A percentile compares a stretch with the other conserved stretches of the same genome.
These are phyloP conservation scores for Pionites leucogaster DNA, from an alignment of 2,113 vertebrate species.

Conservation along the genomic window DNA sequence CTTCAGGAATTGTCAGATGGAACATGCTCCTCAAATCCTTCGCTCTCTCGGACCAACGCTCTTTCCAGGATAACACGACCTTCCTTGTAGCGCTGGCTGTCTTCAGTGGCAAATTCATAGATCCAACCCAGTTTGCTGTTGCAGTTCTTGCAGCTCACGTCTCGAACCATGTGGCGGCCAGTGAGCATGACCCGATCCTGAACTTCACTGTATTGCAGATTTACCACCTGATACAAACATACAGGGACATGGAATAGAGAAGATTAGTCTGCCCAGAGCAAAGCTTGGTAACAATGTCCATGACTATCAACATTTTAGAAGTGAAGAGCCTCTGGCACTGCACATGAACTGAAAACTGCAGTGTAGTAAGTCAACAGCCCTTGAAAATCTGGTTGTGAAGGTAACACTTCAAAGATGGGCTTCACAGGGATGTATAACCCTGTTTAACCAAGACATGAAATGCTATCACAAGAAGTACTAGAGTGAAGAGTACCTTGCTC, in stretches of 20 bases:
- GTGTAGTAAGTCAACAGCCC: not conserved
- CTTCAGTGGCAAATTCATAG: conserved; percentile 98
- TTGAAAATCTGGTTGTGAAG: not conserved
- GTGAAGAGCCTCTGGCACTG: not conserved
- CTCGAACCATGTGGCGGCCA: conserved; percentile 96
- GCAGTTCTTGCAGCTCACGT: conserved; percentile 99
- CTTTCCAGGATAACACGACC: conserved; percentile 96
- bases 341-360: not conserved
- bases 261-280: not conserved
- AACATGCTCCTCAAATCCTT: conserved; percentile 93
- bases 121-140: conserved; percentile 99
- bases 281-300: not conserved
- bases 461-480: rapidly evolving
- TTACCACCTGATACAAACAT: conserved; percentile 86
- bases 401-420: not conserved
- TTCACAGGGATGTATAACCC: not conserved
- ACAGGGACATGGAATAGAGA: not conserved
- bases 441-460: not conserved
- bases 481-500: not conserved
- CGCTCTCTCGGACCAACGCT: conserved; percentile 94
- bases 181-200: conserved; percentile 99
- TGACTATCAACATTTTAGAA: not conserved
- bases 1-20: conserved; percentile 93
- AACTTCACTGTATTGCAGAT: conserved; percentile 97
- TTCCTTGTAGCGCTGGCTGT: conserved; percentile 98